Base-by-base conservation (phyloP, 2,888 invertebrate species). In the Mellilla xanthometata region DNA sequence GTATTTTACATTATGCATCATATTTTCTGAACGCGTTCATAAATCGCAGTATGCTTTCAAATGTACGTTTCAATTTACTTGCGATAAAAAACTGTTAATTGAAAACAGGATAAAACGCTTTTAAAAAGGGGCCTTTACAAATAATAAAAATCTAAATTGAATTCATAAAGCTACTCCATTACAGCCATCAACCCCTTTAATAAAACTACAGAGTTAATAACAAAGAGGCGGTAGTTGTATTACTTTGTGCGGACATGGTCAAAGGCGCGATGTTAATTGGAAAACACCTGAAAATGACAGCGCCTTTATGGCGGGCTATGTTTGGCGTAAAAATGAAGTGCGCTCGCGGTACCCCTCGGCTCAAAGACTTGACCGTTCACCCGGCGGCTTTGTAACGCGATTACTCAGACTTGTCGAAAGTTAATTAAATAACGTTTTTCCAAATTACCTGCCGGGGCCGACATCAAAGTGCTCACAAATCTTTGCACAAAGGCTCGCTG, bases 351-450 rank as follows among this genome's bases (percentile, higher is more conserved):
- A 39, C 65, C 60, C 51, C 61, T 33, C 58, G 62, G 71, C 77
- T 79, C 86, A 85, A 84, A 85, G 85, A 81, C 82, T 81, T 83
- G 86, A 83, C 87, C 85, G 75, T 76, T 72, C 72, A 69, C 72
- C 76, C 75, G 64, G 73, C 75, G 78, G 85, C 87, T 89, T 88
- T 88, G 88, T 88, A 87, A 88, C 82, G 68, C 86, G 87, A 88
- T 88, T 87, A 88, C 83, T 71, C 77, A 62, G 80, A 88, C 85
- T 87, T 88, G 88, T 89, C 88, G 85, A 88, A 88, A 88, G 81
- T 88, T 88, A 88, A 89, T 89, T 89, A 89, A 89, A 88, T 88
- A 88, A 83, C 86, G 87, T 87, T 88, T 88, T 88, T 89, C 86
- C 78, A 80, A 88, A 88, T 86, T 83, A 88, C 81, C 85, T 84